phyloP scores from a whole-genome alignment of 1,140 invertebrate genomes.

The Saxidomus purpurata region DNA sequence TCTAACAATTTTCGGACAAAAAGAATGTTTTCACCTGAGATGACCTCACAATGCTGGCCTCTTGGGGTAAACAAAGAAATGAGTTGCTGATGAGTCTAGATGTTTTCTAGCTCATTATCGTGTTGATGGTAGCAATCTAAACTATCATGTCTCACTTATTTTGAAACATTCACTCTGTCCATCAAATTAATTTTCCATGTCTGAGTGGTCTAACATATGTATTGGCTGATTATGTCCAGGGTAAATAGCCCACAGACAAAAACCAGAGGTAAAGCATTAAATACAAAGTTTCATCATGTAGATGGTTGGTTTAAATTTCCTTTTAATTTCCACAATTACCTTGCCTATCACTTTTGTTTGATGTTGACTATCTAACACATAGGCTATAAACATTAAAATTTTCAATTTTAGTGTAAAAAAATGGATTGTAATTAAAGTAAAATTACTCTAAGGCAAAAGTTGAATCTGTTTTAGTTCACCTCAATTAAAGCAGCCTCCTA shows the following conservation, averaged over 20 bases:
- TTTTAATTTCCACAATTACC: too few species aligned
- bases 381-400: too few species aligned
- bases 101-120: conserved; percentile 26
- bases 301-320: too few species aligned
- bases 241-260: conserved; percentile 6
- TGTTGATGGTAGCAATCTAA: conserved; percentile 16
- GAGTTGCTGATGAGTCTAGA: background rate
- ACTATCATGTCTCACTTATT: conserved; percentile 2
- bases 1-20: background rate
- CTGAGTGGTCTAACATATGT: conserved; percentile 17
- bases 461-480: too few species aligned
- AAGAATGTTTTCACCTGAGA: background rate
- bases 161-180: conserved; percentile 29
- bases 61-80: background rate
- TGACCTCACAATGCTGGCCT: background rate
- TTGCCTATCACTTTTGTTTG: too few species aligned
- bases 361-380: too few species aligned
- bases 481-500: too few species aligned
- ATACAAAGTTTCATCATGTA: too few species aligned
- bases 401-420: too few species aligned
- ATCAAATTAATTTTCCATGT: conserved; percentile 40
- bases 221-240: conserved; percentile 25
- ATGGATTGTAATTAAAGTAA: too few species aligned
- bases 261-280: too few species aligned
- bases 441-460: too few species aligned